Percentiles rank a stretch among this genome's conserved stretches.
Conservation (phyloP, 1,140 invertebrate species). For the Zophobas morio region DNA sequence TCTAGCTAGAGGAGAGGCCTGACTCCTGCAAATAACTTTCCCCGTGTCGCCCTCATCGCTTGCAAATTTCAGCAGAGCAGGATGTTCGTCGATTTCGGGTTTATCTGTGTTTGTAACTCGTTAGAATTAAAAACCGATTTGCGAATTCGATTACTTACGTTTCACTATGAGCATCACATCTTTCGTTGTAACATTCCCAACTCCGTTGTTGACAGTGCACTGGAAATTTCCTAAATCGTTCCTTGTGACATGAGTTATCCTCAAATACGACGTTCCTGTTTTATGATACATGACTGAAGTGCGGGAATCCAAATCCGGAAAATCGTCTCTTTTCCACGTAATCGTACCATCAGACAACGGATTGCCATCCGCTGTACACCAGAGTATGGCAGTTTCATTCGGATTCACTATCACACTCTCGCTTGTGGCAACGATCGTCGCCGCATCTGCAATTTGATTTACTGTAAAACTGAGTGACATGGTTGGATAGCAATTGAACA, state of each 20-base stretch:
- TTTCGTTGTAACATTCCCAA: constrained; percentile 73
- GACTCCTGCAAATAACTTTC: constrained; percentile 85
- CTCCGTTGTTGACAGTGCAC: constrained; percentile 93
- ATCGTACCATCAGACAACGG: constrained; percentile 89
- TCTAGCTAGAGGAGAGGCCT: constrained; percentile 85
- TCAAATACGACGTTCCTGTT: constrained; percentile 85
- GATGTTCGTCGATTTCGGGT: constrained; percentile 89
- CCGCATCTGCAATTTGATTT: constrained; percentile 78
- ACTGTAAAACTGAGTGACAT: not conserved
- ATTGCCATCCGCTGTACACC: constrained; percentile 91
- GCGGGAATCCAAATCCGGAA: constrained; percentile 77
- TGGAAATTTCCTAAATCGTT: constrained; percentile 92
- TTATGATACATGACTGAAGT: constrained; percentile 80
- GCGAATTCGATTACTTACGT: constrained; percentile 75
- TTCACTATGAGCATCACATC: constrained; percentile 82
- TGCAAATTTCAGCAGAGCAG: constrained; percentile 87
- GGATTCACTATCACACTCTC: constrained; percentile 83
- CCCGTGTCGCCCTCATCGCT: constrained; percentile 88
- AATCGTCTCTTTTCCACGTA: constrained; percentile 85
- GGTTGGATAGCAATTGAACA: constrained; percentile 69
- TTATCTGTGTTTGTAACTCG: constrained; percentile 75
- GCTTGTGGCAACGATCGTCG: constrained; percentile 84
- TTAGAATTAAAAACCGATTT: not conserved
- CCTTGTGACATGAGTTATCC: constrained; percentile 82
- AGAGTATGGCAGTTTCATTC: constrained; percentile 86